Conservation (phyloP, 2,888 invertebrate species). For the Notocelia uddmanniana region DNA sequence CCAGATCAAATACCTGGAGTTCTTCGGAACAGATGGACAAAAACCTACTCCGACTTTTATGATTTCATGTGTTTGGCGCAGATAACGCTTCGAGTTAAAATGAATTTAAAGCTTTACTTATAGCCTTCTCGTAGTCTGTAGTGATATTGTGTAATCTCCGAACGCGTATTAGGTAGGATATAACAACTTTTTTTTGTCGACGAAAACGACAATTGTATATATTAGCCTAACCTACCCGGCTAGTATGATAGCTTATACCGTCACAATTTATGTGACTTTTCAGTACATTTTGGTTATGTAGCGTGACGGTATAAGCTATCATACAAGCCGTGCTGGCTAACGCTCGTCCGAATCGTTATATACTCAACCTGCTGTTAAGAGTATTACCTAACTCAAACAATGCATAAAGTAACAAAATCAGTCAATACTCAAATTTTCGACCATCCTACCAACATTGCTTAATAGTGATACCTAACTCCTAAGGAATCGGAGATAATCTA, state of each 20-base stretch:
- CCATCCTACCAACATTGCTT: too few relatives aligned
- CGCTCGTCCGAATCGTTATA: not conserved
- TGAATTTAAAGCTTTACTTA: constrained; percentile 21
- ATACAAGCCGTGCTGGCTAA: too few relatives aligned
- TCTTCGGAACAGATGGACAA: constrained; percentile 20
- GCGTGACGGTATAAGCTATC: too few relatives aligned
- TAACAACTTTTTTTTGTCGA: too few relatives aligned
- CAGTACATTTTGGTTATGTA: too few relatives aligned
- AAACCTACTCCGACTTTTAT: constrained; percentile 30
- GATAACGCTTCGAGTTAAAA: constrained; percentile 18
- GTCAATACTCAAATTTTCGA: too few relatives aligned
- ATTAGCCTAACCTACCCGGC: too few relatives aligned
- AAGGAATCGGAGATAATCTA: not conserved
- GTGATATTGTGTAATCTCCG: not conserved
- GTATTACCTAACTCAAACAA: too few relatives aligned
- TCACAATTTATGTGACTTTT: too few relatives aligned
- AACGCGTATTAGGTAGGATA: not conserved
- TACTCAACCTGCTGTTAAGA: not conserved
- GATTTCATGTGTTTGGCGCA: constrained; percentile 31
- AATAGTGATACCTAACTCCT: not conserved
- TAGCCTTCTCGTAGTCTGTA: not conserved
- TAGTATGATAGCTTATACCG: too few relatives aligned
- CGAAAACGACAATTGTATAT: too few relatives aligned
- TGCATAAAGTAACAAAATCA: not conserved
- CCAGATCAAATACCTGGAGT: not conserved